A percentile compares a stretch with the other conserved stretches of the same genome.
phyloP scores from a whole-genome alignment of 2,888 invertebrate species.

The Platycnemis pennipes region DNA sequence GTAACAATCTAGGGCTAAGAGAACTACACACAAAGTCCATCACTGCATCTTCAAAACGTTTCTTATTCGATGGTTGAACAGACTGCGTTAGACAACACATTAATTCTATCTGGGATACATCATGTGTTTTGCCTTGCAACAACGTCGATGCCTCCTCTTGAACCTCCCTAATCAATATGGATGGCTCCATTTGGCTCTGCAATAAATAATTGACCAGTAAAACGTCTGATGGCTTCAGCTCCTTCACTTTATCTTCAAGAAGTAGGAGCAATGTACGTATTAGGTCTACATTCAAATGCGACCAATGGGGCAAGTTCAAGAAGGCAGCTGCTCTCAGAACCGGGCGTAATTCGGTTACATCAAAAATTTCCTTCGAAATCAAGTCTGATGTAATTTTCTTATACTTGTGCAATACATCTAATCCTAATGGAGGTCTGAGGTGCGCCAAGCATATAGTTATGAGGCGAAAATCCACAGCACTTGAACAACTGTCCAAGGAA shows the following conservation, averaged over 20 bases:
- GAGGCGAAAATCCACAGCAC: constrained; percentile 78
- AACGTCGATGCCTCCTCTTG: constrained; percentile 78
- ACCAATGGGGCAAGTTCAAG: constrained; percentile 80
- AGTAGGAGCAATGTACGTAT: constrained; percentile 75
- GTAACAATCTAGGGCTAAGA: constrained; percentile 74
- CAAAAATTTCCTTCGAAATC: constrained; percentile 76
- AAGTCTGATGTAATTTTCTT: constrained; percentile 77
- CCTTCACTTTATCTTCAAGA: constrained; percentile 77
- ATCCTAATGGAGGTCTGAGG: constrained; percentile 77
- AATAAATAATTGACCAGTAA: constrained; percentile 77
- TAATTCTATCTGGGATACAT: constrained; percentile 76
- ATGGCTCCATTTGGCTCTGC: constrained; percentile 81
- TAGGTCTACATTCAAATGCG: constrained; percentile 76
- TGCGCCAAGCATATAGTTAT: constrained; percentile 80
- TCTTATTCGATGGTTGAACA: constrained; percentile 78
- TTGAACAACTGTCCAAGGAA: constrained; percentile 76
- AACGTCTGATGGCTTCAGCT: constrained; percentile 78
- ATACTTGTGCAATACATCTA: constrained; percentile 77
- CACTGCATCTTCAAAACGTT: constrained; percentile 77
- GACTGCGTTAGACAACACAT: constrained; percentile 79
- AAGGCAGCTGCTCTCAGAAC: constrained; percentile 77
- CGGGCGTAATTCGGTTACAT: constrained; percentile 71
- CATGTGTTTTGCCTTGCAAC: constrained; percentile 76
- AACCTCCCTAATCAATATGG: constrained; percentile 78
- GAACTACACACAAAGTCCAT: constrained; percentile 74